Evolutionary conservation across 2,113 vertebrate genomes (phyloP), one percentile per base, ranked within the genome.

Genomic region (Zeus faber): DNA sequence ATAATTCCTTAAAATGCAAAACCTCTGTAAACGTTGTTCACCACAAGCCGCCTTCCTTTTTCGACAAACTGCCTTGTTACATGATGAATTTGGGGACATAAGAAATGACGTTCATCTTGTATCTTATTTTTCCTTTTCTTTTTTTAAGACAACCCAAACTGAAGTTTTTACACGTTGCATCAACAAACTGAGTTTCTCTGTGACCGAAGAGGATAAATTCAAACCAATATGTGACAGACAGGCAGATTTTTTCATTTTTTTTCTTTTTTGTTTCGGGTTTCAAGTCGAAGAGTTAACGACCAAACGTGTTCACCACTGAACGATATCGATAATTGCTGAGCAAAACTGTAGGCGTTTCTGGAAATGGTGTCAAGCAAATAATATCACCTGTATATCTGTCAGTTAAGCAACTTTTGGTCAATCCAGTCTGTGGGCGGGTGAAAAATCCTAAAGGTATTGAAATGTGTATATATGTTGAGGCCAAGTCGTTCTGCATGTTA

Each of bases 41-140:
- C 85, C 85, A 79, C 70, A 82, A 79, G 80, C 65, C 76, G 85
- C 85, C 85, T 87, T 87, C 74, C 82, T 85, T 40, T 87, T 79
- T 74, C n/a, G 49, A 80, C 61, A 66, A n/a, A 77, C 81, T 79
- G 79, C 77, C 79, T 83, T 84, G 62, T 62, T 74, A 75, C 72
- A 48, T 57, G 69, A 58, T 50, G 49, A 61, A 76, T 69, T 72
- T 49, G 54, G 64, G 54, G 64, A 57, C 62, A 39, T 29, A 18
- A 39, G 27, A 67, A 67, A 46, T 1, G 4, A 51, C 67, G 62
- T 49, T 25, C 58, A 31, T 21, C 46, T 54, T 62, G 57, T 54
- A 65, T 70, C 41, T 58, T 13, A 40, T 67, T n/a, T n/a, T n/a
- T n/a, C n/a, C 62, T 56, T 57, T 49, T 58, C 59, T 67, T 58